Evolutionary conservation across 2,797 vertebrate genomes (phyloP).

Genomic region (Platalea minor): DNA sequence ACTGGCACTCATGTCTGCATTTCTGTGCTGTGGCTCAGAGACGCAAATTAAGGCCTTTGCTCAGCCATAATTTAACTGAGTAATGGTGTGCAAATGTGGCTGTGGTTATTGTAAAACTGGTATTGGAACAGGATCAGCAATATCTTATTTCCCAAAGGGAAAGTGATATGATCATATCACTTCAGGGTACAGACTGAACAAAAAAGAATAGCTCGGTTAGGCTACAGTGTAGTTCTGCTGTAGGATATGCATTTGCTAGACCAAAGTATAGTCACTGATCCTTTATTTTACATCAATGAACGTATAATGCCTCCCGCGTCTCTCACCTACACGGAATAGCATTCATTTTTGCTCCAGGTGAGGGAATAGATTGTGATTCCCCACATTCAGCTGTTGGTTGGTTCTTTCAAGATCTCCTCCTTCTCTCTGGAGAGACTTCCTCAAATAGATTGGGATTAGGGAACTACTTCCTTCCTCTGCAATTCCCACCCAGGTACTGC

Average conservation of each 20-base stretch:
- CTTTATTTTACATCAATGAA: background rate
- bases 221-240: background rate
- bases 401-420: background rate
- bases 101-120: background rate
- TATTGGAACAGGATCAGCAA: background rate
- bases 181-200: background rate
- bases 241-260: background rate
- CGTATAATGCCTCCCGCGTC: background rate
- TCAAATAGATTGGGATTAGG: background rate
- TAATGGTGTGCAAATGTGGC: background rate
- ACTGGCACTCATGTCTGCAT: background rate
- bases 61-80: background rate
- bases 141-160: constrained; percentile 5
- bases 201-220: background rate
- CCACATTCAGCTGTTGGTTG: background rate
- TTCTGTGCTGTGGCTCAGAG: background rate
- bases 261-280: background rate
- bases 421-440: background rate
- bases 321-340: background rate
- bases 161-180: background rate
- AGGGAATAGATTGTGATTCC: background rate
- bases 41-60: background rate
- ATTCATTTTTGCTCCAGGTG: background rate
- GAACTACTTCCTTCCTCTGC: background rate
- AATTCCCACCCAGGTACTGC: background rate